Evolutionary conservation across 1,140 invertebrate genomes (phyloP).

Genomic region (Paracyclopina nana): DNA sequence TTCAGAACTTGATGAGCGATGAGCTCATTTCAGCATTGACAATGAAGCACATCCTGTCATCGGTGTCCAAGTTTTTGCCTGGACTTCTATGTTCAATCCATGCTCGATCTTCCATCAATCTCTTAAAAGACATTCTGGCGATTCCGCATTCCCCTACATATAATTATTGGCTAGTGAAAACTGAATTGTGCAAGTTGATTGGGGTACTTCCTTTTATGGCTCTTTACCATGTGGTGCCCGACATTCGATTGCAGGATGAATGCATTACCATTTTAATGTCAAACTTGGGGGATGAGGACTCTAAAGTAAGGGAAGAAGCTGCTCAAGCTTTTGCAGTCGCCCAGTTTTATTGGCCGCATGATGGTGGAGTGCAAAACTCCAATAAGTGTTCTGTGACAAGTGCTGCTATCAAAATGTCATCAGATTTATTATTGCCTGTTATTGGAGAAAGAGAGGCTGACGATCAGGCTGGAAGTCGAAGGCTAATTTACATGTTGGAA

Average conservation of each 20-base stretch:
- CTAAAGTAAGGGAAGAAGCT: slow-evolving; percentile 16
- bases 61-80: background rate
- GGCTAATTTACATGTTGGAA: background rate
- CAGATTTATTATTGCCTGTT: background rate
- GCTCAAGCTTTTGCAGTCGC: slow-evolving; percentile 10
- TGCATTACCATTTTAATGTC: slow-evolving; percentile 2
- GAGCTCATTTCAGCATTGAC: background rate
- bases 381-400: background rate
- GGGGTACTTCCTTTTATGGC: slow-evolving; percentile 27
- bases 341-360: slow-evolving; percentile 2
- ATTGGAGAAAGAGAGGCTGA: no score
- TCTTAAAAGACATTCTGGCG: no score
- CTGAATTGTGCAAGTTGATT: slow-evolving; percentile 30
- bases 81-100: background rate
- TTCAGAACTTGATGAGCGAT: slow-evolving; percentile 25
- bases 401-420: background rate
- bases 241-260: slow-evolving; percentile 6
- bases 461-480: background rate
- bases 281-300: slow-evolving; percentile 17
- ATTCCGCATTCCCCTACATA: no score
- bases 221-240: slow-evolving; percentile 25
- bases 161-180: slow-evolving; percentile 68
- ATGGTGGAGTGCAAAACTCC: background rate
- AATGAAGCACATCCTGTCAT: background rate
- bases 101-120: no score